phyloP scores from a whole-genome alignment of 2,113 vertebrate genomes.

The Xyrauchen texanus region DNA sequence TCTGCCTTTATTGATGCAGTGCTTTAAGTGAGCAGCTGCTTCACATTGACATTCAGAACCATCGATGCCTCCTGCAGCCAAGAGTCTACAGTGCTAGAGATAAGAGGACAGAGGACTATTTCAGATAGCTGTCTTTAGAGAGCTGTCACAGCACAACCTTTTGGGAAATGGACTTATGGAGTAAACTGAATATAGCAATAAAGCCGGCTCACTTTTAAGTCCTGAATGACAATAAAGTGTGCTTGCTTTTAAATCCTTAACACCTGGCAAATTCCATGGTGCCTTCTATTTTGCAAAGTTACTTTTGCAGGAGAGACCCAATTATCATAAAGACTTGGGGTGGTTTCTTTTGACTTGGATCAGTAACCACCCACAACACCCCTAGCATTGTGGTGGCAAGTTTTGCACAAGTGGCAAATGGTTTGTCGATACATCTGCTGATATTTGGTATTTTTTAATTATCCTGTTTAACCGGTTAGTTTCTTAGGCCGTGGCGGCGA shows the following conservation, averaged over 20 bases:
- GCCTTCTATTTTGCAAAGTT: no score
- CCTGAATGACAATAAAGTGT: background rate
- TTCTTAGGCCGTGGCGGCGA: no score
- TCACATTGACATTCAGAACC: slow-evolving; percentile 28
- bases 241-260: background rate
- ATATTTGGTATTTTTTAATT: no score
- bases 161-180: background rate
- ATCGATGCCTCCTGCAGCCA: background rate
- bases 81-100: slow-evolving; percentile 8
- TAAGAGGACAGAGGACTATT: slow-evolving; percentile 3
- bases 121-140: background rate
- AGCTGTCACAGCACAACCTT: slow-evolving; percentile 19
- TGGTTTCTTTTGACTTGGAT: no score
- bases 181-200: background rate
- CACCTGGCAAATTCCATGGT: background rate
- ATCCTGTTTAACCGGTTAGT: no score
- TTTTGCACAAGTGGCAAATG: no score
- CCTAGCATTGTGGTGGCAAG: no score
- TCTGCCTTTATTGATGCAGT: slow-evolving; percentile 1
- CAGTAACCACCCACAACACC: no score
- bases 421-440: no score
- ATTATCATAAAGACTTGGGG: no score
- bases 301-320: no score
- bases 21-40: slow-evolving; percentile 1
- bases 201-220: background rate